Evolutionary conservation across 2,888 invertebrate genomes (phyloP).

Genomic region (Cryptops parisi): DNA sequence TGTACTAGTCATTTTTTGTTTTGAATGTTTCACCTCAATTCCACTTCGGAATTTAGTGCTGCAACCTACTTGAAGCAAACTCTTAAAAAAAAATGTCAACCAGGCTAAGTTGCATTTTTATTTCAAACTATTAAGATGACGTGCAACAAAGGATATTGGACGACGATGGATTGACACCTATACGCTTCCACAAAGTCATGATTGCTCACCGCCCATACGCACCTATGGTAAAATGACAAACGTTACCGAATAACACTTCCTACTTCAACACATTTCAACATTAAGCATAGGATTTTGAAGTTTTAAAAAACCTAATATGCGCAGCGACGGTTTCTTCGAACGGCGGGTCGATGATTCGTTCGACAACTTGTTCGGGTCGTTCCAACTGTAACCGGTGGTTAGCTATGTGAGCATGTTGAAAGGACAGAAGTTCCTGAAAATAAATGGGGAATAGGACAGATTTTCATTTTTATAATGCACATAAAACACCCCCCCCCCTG

Average conservation of each 20-base stretch:
- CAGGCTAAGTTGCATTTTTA: background rate
- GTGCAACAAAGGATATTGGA: slow-evolving; percentile 40
- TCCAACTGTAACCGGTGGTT: slow-evolving; percentile 53
- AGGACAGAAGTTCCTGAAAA: slow-evolving; percentile 30
- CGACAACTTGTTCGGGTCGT: slow-evolving; percentile 52
- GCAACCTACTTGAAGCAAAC: too few relatives aligned
- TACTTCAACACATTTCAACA: too few relatives aligned
- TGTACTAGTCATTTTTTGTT: too few relatives aligned
- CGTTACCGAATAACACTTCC: too few relatives aligned
- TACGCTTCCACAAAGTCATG: slow-evolving; percentile 48
- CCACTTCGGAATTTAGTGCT: too few relatives aligned
- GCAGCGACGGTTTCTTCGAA: slow-evolving; percentile 57
- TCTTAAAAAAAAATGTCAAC: too few relatives aligned
- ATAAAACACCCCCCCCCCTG: background rate
- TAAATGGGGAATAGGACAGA: background rate
- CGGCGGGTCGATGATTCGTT: slow-evolving; percentile 52
- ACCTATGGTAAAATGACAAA: too few relatives aligned
- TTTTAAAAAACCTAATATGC: slow-evolving; percentile 56
- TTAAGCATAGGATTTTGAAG: too few relatives aligned
- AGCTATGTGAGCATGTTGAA: slow-evolving; percentile 49
- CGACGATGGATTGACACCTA: slow-evolving; percentile 57
- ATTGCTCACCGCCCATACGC: slow-evolving; percentile 38
- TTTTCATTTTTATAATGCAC: background rate
- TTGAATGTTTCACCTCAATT: too few relatives aligned
- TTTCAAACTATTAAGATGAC: background rate